Evolutionary conservation across 2,888 invertebrate genomes (phyloP).

Genomic region (Ichneumoninae sp.): DNA sequence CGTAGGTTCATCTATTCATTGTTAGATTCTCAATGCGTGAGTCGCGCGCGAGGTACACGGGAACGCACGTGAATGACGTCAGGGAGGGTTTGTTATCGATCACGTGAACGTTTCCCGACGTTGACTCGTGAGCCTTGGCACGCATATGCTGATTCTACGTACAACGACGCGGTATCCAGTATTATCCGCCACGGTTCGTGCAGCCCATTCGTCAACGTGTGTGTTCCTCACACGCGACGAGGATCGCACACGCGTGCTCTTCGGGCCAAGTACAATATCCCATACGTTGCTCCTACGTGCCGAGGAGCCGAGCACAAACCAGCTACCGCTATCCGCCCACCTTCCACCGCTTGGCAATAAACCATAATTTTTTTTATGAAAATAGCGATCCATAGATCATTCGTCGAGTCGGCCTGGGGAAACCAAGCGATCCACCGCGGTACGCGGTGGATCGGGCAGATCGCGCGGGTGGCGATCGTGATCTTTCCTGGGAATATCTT

Average conservation of each 20-base stretch:
- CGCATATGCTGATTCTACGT: slow-evolving; percentile 60
- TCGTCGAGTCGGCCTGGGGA: not conserved
- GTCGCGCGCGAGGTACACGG: slow-evolving; percentile 33
- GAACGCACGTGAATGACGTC: slow-evolving; percentile 67
- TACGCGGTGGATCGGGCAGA: slow-evolving; percentile 8
- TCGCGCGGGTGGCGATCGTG: slow-evolving; percentile 13
- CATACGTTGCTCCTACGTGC: slow-evolving; percentile 19
- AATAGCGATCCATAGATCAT: slow-evolving; percentile 14
- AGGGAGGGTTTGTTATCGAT: slow-evolving; percentile 65
- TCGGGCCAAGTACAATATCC: slow-evolving; percentile 13
- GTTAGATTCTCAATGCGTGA: slow-evolving; percentile 59
- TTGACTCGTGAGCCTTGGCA: slow-evolving; percentile 69
- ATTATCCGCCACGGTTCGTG: slow-evolving; percentile 31
- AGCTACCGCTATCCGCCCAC: slow-evolving; percentile 59
- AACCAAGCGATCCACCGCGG: not conserved
- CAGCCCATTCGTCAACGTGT: slow-evolving; percentile 13
- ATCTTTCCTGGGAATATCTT: slow-evolving; percentile 33
- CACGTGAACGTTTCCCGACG: slow-evolving; percentile 58
- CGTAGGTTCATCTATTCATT: slow-evolving; percentile 65
- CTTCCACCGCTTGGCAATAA: slow-evolving; percentile 33
- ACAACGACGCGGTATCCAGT: slow-evolving; percentile 52
- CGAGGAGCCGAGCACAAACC: not conserved
- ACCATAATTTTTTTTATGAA: slow-evolving; percentile 32
- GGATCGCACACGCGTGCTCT: slow-evolving; percentile 28
- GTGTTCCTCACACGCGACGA: slow-evolving; percentile 22